Percentiles rank a stretch among this genome's conserved stretches.
Conservation (phyloP, 1,140 invertebrate genomes). For the Matsumurasca onukii region DNA sequence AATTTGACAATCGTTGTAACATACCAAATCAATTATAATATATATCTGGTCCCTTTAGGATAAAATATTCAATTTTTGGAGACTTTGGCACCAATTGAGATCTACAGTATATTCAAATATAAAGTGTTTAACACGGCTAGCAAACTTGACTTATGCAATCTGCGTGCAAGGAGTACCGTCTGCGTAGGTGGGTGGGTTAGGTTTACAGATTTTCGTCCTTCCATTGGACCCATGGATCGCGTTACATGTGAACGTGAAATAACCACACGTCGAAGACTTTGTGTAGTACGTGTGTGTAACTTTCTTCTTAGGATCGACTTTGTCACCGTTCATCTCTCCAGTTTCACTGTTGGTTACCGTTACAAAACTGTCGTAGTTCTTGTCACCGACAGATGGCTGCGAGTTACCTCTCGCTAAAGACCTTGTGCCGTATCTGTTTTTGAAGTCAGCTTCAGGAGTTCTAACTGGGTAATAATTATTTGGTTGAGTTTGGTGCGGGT, state of each 20-base stretch:
- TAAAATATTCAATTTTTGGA: too few relatives aligned
- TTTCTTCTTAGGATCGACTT: slow-evolving; percentile 53
- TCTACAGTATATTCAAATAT: too few relatives aligned
- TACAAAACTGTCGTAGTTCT: slow-evolving; percentile 55
- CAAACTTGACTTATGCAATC: too few relatives aligned
- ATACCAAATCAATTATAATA: too few relatives aligned
- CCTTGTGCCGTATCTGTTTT: slow-evolving; percentile 25
- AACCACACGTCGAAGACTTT: slow-evolving; percentile 81
- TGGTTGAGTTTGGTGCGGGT: not conserved
- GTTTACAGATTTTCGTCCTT: slow-evolving; percentile 75
- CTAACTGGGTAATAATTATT: slow-evolving; percentile 27
- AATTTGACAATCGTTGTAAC: too few relatives aligned
- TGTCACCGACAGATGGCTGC: slow-evolving; percentile 34
- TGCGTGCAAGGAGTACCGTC: slow-evolving; percentile 56
- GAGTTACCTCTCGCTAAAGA: slow-evolving; percentile 18
- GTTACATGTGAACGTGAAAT: slow-evolving; percentile 81
- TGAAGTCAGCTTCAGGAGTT: slow-evolving; percentile 15
- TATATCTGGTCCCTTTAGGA: too few relatives aligned
- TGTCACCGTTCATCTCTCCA: slow-evolving; percentile 59
- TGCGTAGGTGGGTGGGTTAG: slow-evolving; percentile 60
- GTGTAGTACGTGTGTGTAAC: slow-evolving; percentile 77
- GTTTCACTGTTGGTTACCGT: slow-evolving; percentile 77
- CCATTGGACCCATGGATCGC: slow-evolving; percentile 73
- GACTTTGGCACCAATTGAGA: too few relatives aligned
- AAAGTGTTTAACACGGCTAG: too few relatives aligned